Conservation (phyloP, 2,888 invertebrate genomes). For the Serripes groenlandicus region DNA sequence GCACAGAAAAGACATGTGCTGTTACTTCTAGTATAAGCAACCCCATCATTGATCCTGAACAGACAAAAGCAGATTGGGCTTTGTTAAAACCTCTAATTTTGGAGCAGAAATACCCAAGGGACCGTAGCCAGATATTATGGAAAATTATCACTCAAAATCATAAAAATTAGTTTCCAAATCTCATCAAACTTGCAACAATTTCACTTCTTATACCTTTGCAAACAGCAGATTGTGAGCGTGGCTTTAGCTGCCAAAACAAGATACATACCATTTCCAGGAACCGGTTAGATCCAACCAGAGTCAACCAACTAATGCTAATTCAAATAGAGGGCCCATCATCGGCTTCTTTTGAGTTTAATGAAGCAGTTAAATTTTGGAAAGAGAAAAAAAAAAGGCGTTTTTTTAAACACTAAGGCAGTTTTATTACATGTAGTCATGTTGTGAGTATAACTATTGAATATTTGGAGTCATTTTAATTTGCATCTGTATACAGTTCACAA, state of each 20-base stretch:
- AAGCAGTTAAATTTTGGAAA: not conserved
- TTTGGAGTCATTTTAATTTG: too few relatives aligned
- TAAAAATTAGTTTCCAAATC: conserved; percentile 1
- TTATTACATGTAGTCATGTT: too few relatives aligned
- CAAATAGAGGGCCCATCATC: not conserved
- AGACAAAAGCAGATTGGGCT: not conserved
- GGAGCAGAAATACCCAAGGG: conserved; percentile 11
- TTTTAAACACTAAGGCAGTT: too few relatives aligned
- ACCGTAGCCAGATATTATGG: not conserved
- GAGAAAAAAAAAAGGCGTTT: not conserved
- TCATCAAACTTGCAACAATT: not conserved
- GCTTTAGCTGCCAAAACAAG: conserved; percentile 14
- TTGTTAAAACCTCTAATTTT: conserved; percentile 4
- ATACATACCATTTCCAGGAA: conserved; percentile 11
- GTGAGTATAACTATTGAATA: too few relatives aligned
- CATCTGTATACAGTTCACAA: too few relatives aligned
- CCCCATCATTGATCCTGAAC: not conserved
- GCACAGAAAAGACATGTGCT: not conserved
- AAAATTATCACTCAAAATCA: conserved; percentile 12
- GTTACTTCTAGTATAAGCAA: not conserved
- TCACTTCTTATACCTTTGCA: conserved; percentile 4
- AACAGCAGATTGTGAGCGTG: conserved; percentile 14
- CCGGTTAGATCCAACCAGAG: not conserved
- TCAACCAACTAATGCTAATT: not conserved
- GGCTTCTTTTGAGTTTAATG: not conserved